These are phyloP conservation scores for Vidua macroura DNA, from an alignment of 2,113 vertebrate species.

Conservation along the genomic window DNA sequence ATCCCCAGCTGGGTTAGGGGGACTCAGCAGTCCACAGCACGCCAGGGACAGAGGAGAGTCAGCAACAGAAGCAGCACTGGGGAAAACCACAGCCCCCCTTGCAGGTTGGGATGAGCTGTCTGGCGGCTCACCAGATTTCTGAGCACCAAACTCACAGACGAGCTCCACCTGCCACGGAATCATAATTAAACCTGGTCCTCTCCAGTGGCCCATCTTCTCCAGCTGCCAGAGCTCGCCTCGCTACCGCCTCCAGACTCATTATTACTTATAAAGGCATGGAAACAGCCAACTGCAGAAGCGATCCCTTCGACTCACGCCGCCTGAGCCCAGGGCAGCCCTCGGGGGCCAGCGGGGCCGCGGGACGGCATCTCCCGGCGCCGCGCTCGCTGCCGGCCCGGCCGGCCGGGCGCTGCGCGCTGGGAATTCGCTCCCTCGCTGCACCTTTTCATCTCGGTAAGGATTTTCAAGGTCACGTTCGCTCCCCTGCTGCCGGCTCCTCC, in stretches of 20 bases:
- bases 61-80: neutral
- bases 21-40: accelerated
- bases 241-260: neutral
- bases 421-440: slow-evolving; percentile 26
- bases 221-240: neutral
- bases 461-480: slow-evolving; percentile 69
- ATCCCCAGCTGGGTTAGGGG: neutral
- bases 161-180: neutral
- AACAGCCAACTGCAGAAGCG: accelerated
- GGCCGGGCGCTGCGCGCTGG: neutral
- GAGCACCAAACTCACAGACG: neutral
- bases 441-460: slow-evolving; percentile 54
- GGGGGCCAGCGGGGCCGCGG: accelerated
- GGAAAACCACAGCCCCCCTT: neutral
- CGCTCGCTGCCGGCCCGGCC: neutral
- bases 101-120: neutral
- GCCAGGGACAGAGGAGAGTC: neutral
- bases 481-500: slow-evolving; percentile 54
- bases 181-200: neutral
- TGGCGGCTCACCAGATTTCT: neutral
- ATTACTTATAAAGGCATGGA: neutral
- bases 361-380: neutral
- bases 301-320: accelerated
- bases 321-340: accelerated
- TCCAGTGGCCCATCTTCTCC: neutral